Conservation (phyloP, 2,888 invertebrate species). For the Epinotia ramella region DNA sequence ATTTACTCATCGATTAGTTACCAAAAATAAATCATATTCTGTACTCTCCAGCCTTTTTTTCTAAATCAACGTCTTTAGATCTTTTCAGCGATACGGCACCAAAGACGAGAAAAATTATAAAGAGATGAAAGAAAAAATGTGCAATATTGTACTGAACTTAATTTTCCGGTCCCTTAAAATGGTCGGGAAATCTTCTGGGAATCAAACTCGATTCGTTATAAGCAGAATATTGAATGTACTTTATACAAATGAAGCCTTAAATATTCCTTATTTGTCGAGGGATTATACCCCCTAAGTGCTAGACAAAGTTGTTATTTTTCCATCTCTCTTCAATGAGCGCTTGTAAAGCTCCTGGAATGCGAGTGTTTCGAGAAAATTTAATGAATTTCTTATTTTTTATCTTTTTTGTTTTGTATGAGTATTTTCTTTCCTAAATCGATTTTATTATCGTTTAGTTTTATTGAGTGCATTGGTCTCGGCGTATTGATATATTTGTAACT, state of each 20-base stretch:
- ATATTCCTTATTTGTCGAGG: constrained; percentile 16
- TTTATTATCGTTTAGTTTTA: too few species aligned
- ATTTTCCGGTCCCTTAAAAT: constrained; percentile 42
- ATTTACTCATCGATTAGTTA: neutral
- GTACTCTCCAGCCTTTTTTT: neutral
- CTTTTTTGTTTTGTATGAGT: too few species aligned
- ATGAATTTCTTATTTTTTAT: too few species aligned
- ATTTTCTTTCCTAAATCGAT: too few species aligned
- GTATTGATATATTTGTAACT: too few species aligned
- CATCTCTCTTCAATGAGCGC: neutral
- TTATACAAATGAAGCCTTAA: constrained; percentile 29
- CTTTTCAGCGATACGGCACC: constrained; percentile 34
- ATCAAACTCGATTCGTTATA: constrained; percentile 39
- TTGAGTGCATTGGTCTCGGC: too few species aligned
- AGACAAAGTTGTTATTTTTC: neutral
- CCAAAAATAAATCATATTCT: constrained; percentile 18
- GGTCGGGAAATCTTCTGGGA: constrained; percentile 31
- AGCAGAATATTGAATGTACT: constrained; percentile 35
- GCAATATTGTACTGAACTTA: constrained; percentile 38
- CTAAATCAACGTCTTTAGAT: constrained; percentile 41
- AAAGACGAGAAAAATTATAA: constrained; percentile 33
- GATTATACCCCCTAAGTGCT: constrained; percentile 1
- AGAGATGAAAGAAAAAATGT: constrained; percentile 34
- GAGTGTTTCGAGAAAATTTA: too few species aligned
- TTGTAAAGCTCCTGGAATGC: neutral